Base-by-base conservation (phyloP, 1,140 invertebrate genomes). In the Episyrphus balteatus region DNA sequence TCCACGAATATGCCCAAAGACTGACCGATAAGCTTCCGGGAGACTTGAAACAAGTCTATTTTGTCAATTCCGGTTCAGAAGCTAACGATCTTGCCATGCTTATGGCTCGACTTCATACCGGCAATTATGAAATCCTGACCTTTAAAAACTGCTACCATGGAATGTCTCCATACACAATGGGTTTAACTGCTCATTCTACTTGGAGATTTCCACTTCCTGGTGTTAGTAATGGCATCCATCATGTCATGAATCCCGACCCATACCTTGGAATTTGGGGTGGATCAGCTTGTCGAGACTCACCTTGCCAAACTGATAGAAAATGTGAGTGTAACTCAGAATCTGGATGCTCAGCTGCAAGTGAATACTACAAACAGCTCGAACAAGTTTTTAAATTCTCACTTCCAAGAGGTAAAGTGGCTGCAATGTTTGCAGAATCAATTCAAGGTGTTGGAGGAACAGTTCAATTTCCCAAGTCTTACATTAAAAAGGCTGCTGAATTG, bases 41-140 rank as follows among this genome's bases (percentile, higher is more conserved):
- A 2, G 75, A 92, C 59, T 72, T 96, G 7, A 92, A 92, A 68
- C 87, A 87, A 13, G 84, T 90, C 15, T 96, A 95, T 67, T 82
- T 97, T 57, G 85, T 92, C 1, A 99, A 98, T 62, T 96, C 91
- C 63, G 94, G 95, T 0, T 93, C 91, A 8, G 95, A 98, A 73
- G 94, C 95, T 0, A 98, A 97, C 68, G 95, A 98, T 66, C 70
- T 98, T 34, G 94, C 94, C 0, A 75, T 93, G 48, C 59, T 92
- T 12, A 77, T 99, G 70, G 86, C 93, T 0, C 75, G 91, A 53
- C 59, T 88, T 0, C 80, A 92, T 60, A 96, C 93, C 0, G 80
- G 82, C 5, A 80, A 86, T 50, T 83, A 81, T 58, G 90, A 97
- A 55, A 76, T 95, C 6, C 70, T 98, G 15, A 87, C 90, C 0